Conservation (phyloP, 2,797 vertebrate species). For the Diglossa cyanea region DNA sequence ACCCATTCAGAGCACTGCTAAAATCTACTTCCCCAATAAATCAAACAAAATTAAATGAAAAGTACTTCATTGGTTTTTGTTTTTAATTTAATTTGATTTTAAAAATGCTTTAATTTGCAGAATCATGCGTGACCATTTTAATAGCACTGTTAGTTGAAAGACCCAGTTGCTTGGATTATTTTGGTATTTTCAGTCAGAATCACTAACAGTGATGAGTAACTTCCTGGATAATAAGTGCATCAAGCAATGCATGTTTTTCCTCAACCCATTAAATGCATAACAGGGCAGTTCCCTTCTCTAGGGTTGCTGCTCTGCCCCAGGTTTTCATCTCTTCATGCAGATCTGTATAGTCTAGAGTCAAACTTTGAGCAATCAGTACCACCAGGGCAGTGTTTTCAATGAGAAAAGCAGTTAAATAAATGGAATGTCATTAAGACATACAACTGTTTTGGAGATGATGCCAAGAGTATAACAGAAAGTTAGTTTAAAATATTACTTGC, state of each 20-base stretch:
- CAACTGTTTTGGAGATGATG: constrained; percentile 13
- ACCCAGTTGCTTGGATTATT: not conserved
- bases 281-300: not conserved
- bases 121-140: not conserved
- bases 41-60: not conserved
- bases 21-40: not conserved
- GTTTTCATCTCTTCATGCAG: not conserved
- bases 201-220: not conserved
- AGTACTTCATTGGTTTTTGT: not conserved
- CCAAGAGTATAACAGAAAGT: constrained; percentile 9
- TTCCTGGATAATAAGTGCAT: constrained; percentile 18
- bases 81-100: not conserved
- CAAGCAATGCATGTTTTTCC: not conserved
- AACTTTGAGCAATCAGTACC: not conserved
- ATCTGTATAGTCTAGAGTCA: not conserved
- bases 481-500: constrained; percentile 36
- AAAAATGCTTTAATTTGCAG: not conserved
- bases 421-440: constrained; percentile 44
- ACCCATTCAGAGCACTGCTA: not conserved
- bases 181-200: constrained; percentile 14
- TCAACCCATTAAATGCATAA: not conserved
- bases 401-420: constrained; percentile 54
- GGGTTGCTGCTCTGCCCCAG: not conserved
- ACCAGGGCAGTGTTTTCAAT: constrained; percentile 39
- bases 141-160: not conserved